Percentiles rank a stretch among this genome's conserved stretches.
Evolutionary conservation across 2,113 vertebrate genomes (phyloP).

Genomic region (Vanacampus margaritifer): DNA sequence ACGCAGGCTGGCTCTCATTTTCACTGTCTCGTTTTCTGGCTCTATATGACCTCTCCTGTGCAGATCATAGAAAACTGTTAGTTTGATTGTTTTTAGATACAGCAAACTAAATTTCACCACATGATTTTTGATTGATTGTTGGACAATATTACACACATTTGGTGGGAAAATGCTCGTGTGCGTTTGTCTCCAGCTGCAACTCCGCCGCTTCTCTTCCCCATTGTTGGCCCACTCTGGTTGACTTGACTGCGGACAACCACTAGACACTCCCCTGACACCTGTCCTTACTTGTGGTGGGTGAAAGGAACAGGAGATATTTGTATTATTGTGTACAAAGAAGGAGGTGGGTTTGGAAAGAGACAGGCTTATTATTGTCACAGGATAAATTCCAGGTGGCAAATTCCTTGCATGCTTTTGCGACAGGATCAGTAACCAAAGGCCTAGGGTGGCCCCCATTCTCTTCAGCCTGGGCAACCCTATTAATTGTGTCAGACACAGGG

Average conservation of each 20-base stretch:
- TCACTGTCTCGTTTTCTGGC: constrained; percentile 24
- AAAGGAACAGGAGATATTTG: constrained; percentile 26
- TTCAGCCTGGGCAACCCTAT: constrained; percentile 54
- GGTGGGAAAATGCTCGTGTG: constrained; percentile 40
- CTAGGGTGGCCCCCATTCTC: constrained; percentile 39
- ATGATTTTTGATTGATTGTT: constrained; percentile 13
- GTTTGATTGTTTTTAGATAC: no score
- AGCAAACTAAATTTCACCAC: constrained; percentile 17
- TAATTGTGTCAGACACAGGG: constrained; percentile 72
- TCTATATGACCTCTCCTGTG: neutral
- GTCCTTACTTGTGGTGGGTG: constrained; percentile 41
- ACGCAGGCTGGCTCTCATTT: constrained; percentile 23
- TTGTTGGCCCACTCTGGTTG: constrained; percentile 31
- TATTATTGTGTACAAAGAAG: constrained; percentile 40
- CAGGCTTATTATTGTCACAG: constrained; percentile 57
- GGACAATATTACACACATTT: constrained; percentile 25
- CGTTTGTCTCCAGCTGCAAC: constrained; percentile 45
- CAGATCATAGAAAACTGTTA: constrained; percentile 7
- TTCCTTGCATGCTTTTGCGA: constrained; percentile 64
- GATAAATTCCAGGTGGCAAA: constrained; percentile 65
- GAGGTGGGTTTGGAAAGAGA: constrained; percentile 40
- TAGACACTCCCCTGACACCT: constrained; percentile 40
- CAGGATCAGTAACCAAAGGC: constrained; percentile 70
- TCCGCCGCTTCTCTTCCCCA: constrained; percentile 40
- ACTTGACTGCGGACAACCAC: constrained; percentile 42